phyloP scores from a whole-genome alignment of 2,113 vertebrate species.

The Stegastes partitus region DNA sequence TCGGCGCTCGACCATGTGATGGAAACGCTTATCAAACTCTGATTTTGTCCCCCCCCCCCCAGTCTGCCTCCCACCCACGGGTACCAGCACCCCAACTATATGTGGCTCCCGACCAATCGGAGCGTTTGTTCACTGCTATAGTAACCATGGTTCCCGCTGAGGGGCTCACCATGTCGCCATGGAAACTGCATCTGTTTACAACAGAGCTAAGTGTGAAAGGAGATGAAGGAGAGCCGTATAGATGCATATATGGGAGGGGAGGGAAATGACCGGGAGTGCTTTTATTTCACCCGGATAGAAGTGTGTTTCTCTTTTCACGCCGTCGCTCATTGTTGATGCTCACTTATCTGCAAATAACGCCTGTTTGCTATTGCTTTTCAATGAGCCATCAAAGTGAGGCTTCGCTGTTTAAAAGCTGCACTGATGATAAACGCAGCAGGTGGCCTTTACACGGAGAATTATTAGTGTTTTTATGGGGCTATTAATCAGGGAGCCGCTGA shows the following conservation, averaged over 20 bases:
- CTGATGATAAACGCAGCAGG: slow-evolving; percentile 41
- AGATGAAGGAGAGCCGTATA: slow-evolving; percentile 48
- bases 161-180: slow-evolving; percentile 86
- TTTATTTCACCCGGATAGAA: neutral
- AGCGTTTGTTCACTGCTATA: slow-evolving; percentile 65
- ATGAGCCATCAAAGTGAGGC: slow-evolving; percentile 21
- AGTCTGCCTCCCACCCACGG: slow-evolving; percentile 54
- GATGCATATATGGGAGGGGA: slow-evolving; percentile 16
- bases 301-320: neutral
- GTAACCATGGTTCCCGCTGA: slow-evolving; percentile 87
- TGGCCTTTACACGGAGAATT: slow-evolving; percentile 17
- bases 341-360: slow-evolving; percentile 25
- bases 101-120: slow-evolving; percentile 76
- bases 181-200: slow-evolving; percentile 97
- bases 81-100: slow-evolving; percentile 70
- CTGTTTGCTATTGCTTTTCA: slow-evolving; percentile 42
- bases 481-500: slow-evolving; percentile 41
- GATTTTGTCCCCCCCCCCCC: slow-evolving; percentile 66
- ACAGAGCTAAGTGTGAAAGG: slow-evolving; percentile 63
- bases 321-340: slow-evolving; percentile 17
- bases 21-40: slow-evolving; percentile 78
- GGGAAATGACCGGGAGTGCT: slow-evolving; percentile 24
- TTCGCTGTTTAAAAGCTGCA: slow-evolving; percentile 26
- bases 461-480: slow-evolving; percentile 43
- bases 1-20: slow-evolving; percentile 71